Evolutionary conservation across 2,113 vertebrate species (phyloP).

Genomic region (Vulpes lagopus): DNA sequence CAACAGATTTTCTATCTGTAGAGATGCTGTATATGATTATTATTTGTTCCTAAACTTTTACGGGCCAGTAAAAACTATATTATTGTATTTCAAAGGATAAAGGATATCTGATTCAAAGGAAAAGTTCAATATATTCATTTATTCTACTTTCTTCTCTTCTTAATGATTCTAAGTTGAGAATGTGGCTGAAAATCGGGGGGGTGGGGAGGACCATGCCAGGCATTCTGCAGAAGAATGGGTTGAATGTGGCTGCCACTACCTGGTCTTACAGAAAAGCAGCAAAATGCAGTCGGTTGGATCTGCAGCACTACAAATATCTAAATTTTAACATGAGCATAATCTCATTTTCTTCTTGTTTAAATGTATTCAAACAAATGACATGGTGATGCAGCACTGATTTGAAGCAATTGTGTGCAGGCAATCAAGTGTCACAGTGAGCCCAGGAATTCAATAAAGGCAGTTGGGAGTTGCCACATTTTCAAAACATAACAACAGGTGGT

Average conservation of each 20-base stretch:
- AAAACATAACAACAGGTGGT: background rate
- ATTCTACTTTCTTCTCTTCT: background rate
- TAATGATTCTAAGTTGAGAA: background rate
- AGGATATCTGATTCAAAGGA: background rate
- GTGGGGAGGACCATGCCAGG: background rate
- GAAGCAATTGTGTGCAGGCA: background rate
- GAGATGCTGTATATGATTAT: background rate
- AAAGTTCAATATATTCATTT: background rate
- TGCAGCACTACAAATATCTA: background rate
- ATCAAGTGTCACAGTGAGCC: fast-evolving
- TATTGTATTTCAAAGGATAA: background rate
- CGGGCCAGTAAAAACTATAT: background rate
- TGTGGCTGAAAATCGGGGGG: too few species aligned
- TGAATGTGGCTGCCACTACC: fast-evolving
- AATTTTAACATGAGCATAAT: background rate
- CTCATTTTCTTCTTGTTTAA: background rate
- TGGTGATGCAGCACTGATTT: fast-evolving
- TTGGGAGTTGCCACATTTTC: background rate
- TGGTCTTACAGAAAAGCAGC: background rate
- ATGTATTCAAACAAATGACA: background rate
- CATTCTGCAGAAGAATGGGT: fast-evolving
- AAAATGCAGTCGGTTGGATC: background rate
- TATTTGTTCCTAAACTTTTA: background rate
- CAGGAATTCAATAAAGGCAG: background rate
- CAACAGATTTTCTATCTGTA: background rate